Evolutionary conservation across 1,140 invertebrate genomes (phyloP), one percentile per base, ranked within the genome.

Genomic region (Calliphora vicina): DNA sequence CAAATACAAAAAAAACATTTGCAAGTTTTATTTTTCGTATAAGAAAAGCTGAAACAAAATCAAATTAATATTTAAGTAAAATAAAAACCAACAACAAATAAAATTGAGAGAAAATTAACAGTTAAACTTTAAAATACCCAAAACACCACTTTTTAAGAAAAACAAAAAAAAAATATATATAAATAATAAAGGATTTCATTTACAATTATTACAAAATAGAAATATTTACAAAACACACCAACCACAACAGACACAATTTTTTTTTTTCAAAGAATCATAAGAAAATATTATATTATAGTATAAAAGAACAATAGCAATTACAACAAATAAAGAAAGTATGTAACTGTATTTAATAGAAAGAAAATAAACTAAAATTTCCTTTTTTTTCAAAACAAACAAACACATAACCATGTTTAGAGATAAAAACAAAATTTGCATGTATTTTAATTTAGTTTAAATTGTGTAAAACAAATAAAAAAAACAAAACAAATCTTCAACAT

Each of bases 11-110:
- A 27, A 81, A 50, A 27, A 81, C 57, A 67, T 67, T 81, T 61
- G 57, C 80, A 81, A 81, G 15, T 76, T 26, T 81, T 81, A 29
- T 61, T 61, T 81, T 81, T 81, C 80, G 74, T 78, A 78, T 20
- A 78, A 78, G 74, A 78, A 76, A 78, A 78, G 74, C 74, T 78
- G 74, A 78, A 78, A 43, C 35, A 43, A 78, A 78, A 78, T 78
- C 74, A 78, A 78, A 78, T 78, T 78, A 78, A 78, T 78, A 78
- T 23, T 78, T 78, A 78, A 78, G 74, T 78, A 78, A 78, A 43
- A 35, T n/a, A 76, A 73, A 12, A 76, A 74, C 2, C 29, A 74
- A 35, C 27, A 35, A 35, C 29, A 35, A 35, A 10, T 8, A 35
- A 26, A 71, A 71, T 26, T 29, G 10, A 35, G 35, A 35, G 35